Evolutionary conservation across 2,888 invertebrate species (phyloP).

Genomic region (Eupithecia abbreviata): DNA sequence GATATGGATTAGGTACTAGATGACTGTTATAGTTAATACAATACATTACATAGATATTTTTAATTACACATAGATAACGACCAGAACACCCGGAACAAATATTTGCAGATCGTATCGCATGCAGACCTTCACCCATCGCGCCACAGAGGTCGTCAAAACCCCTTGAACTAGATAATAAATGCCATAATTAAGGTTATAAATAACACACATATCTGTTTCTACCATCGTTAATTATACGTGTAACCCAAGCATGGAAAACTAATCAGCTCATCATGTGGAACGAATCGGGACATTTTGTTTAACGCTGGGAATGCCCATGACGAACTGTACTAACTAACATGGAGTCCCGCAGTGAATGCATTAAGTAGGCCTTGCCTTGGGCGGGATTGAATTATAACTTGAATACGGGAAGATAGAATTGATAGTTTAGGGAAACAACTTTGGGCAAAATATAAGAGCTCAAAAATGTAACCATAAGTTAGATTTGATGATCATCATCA

Average conservation of each 20-base stretch:
- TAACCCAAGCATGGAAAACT: constrained; percentile 25
- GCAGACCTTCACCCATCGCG: no score
- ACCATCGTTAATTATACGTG: constrained; percentile 34
- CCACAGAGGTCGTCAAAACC: background rate
- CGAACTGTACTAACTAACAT: background rate
- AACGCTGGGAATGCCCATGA: background rate
- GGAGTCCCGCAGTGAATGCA: background rate
- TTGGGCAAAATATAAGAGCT: no score
- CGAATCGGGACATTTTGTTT: constrained; percentile 26
- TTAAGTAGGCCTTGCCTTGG: background rate
- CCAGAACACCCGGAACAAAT: no score
- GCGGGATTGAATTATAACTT: background rate
- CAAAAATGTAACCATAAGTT: no score
- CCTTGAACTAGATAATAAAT: constrained; percentile 11
- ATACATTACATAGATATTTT: no score
- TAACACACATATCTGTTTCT: constrained; percentile 7
- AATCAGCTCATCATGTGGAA: constrained; percentile 35
- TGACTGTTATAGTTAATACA: no score
- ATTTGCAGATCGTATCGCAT: no score
- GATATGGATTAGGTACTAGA: no score
- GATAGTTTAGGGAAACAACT: no score
- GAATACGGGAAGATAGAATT: no score
- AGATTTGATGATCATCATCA: no score
- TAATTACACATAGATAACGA: no score
- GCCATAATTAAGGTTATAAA: constrained; percentile 5